Evolutionary conservation across 1,140 invertebrate species (phyloP), one percentile per base, ranked within the genome.

Genomic region (Cyclina sinensis): DNA sequence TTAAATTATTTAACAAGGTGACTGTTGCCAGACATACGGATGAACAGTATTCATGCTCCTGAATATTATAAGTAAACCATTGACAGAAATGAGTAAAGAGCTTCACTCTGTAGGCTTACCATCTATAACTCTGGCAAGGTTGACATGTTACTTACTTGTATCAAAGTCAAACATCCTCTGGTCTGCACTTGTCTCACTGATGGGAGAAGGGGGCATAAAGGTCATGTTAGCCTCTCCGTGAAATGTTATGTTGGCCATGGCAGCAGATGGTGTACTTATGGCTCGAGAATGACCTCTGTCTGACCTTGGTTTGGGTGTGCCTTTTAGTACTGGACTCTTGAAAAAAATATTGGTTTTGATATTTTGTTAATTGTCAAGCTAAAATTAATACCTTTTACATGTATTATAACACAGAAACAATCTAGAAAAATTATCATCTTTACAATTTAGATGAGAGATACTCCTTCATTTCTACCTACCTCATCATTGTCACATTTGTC

Each of bases 241-340:
- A 43, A 88, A 88, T 21, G 86, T 88, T 18, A 88, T 88, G 51
- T 88, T 86, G 39, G 12, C 21, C 73, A 79, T 78, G 46, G 51
- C 73, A 79, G 68, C 74, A 59, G 85, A 86, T 1, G 85, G 85
- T 11, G 85, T 86, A 62, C 85, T 86, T 0, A 86, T 86, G 4
- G 85, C 85, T 21, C 85, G 9, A 21, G 5, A 46, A 32, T 30
- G 16, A 48, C 32, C 1, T 4, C 14, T n/a, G 46, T n/a, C 14
- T 21, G 48, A 4, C 3, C 12, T 51, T 54, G 32, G 39, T 35
- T 24, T 78, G 0, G 74, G 74, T 16, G 74, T 78, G 3, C 1
- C 27, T 35, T 30, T 27, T 18, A 12, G 9, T 35, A 43, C 7
- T 35, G 43, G 46, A 32, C 14, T 78, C 74, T 74, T n/a, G 4